phyloP scores from a whole-genome alignment of 2,797 vertebrate species.

The Nannoperca obscura region DNA sequence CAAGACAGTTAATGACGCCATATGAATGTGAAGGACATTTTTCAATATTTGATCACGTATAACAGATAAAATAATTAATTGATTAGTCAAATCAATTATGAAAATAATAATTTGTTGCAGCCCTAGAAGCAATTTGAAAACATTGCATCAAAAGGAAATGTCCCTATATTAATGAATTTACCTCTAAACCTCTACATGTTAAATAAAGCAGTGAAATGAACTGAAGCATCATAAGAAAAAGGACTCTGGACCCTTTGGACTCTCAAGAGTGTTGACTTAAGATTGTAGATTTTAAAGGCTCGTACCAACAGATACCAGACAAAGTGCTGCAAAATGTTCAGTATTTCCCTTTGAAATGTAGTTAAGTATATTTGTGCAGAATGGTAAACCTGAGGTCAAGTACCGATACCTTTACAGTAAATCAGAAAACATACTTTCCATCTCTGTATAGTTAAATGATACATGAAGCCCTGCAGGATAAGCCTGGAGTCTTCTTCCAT shows the following conservation, averaged over 20 bases:
- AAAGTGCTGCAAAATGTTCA: neutral
- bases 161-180: neutral
- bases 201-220: constrained; percentile 26
- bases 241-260: constrained; percentile 1
- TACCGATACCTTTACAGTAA: neutral
- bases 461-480: constrained; percentile 2
- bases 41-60: neutral
- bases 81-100: neutral
- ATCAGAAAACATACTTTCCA: constrained; percentile 20
- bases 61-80: no score
- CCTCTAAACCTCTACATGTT: neutral
- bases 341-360: constrained; percentile 1
- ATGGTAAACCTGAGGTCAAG: constrained; percentile 21
- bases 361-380: neutral
- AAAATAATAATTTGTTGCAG: neutral
- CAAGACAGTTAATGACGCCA: no score
- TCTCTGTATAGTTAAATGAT: neutral
- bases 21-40: neutral
- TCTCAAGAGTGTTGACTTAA: constrained; percentile 8
- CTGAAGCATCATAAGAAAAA: constrained; percentile 7
- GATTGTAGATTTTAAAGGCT: constrained; percentile 5
- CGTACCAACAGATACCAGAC: neutral
- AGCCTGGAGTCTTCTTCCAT: constrained; percentile 7
- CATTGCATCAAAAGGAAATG: neutral
- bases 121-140: neutral